These are phyloP conservation scores for Hermaeophaga mercurialis DNA, from an alignment of 2,888 invertebrate genomes.

Conservation along the genomic window DNA sequence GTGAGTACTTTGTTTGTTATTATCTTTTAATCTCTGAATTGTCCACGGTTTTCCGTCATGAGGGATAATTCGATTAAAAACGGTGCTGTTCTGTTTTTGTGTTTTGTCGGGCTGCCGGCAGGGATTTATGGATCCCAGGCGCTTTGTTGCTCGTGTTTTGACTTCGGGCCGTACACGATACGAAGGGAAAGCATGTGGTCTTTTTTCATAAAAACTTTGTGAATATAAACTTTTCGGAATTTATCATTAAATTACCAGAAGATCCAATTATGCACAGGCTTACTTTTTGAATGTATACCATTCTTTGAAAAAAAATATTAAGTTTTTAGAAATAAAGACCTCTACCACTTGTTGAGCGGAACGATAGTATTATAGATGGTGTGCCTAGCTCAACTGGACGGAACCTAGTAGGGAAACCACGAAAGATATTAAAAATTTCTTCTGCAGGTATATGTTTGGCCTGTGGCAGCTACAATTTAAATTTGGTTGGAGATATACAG, in stretches of 20 bases:
- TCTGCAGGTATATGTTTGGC: too few species aligned
- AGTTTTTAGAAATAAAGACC: too few species aligned
- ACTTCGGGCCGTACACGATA: conserved; percentile 7
- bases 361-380: too few species aligned
- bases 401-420: too few species aligned
- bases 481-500: too few species aligned
- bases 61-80: conserved; percentile 35
- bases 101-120: conserved; percentile 18
- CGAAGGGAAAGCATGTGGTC: background rate
- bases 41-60: conserved; percentile 33
- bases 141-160: conserved; percentile 13
- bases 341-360: too few species aligned
- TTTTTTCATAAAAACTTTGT: background rate
- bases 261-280: too few species aligned
- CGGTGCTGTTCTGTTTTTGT: conserved; percentile 24
- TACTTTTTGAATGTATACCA: too few species aligned
- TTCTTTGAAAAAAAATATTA: too few species aligned
- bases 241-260: background rate
- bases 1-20: conserved; percentile 31
- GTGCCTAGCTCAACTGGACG: too few species aligned
- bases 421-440: too few species aligned
- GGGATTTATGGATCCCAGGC: background rate
- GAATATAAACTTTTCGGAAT: conserved; percentile 3
- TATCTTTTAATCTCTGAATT: conserved; percentile 35
- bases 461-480: too few species aligned